Evolutionary conservation across 2,797 vertebrate genomes (phyloP), one percentile per base, ranked within the genome.

Genomic region (Xenops minutus): DNA sequence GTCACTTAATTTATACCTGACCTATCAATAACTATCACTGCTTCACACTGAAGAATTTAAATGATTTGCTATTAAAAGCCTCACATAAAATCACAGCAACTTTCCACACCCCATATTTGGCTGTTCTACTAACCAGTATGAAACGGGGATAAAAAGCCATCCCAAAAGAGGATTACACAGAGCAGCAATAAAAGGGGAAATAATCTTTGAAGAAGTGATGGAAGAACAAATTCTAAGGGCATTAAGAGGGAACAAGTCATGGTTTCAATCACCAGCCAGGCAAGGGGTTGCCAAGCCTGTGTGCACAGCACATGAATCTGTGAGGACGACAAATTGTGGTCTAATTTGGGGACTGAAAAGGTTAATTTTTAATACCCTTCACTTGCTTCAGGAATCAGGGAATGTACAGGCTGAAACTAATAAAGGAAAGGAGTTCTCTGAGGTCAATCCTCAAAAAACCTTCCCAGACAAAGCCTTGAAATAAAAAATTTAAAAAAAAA

Each of bases 161-260:
- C 92, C 83, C 74, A 16, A 86, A 93, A 88, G 0, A 81, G 90
- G 88, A 93, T 81, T 68, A 86, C 76, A 39, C 16, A 26, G 2
- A 84, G 73, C 71, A 84, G 79, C 63, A 88, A 34, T 30, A 27
- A 68, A 84, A 78, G 59, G 43, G 68, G 83, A 88, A 85, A 95
- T 89, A 61, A 91, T 86, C 85, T 82, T 26, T 23, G 81, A 51
- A 88, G 63, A 76, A 89, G 67, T 46, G 29, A 83, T 32, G 39
- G 30, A 93, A 81, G 67, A 76, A 55, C 55, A 86, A 92, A 93
- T 79, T 84, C 83, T 37, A 81, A 83, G 72, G 64, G 79, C 82
- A 68, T 89, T 88, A 84, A 81, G 71, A 75, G 69, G 64, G 39
- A 83, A 24, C 37, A 81, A 94, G 85, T 48, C 77, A 34, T 48